These are phyloP conservation scores for Phalacrocorax pelagicus DNA, from an alignment of 2,113 vertebrate species.

Conservation along the genomic window DNA sequence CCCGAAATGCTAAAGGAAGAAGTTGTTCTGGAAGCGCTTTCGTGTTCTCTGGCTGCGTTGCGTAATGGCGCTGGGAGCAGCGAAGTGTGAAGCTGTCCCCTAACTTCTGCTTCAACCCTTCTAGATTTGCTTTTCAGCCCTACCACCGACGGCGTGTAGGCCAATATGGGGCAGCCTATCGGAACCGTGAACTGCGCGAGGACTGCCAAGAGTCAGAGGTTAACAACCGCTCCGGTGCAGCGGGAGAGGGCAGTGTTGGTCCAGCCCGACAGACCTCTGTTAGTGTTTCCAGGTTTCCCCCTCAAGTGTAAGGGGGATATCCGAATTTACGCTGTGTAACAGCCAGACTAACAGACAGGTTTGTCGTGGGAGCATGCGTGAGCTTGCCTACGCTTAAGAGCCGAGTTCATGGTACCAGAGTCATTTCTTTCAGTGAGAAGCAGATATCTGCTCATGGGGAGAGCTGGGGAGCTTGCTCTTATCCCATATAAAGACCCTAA, in stretches of 20 bases:
- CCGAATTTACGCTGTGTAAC: neutral
- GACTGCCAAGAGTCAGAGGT: accelerated
- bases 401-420: neutral
- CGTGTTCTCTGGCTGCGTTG: neutral
- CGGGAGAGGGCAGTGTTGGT: slow-evolving; percentile 26
- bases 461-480: neutral
- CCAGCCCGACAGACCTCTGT: neutral
- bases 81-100: neutral
- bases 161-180: accelerated
- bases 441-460: neutral
- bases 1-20: accelerated
- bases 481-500: neutral
- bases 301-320: neutral
- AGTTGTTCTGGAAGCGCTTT: neutral
- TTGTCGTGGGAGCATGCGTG: neutral
- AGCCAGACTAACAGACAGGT: neutral
- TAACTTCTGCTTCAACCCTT: neutral
- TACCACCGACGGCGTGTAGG: accelerated
- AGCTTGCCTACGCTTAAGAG: neutral
- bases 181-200: neutral
- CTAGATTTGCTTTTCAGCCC: accelerated
- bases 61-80: neutral
- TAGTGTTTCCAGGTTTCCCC: accelerated
- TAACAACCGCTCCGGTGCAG: neutral
- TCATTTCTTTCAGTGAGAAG: accelerated